Base-by-base conservation (phyloP, 2,888 invertebrate species). In the Athalia rosae region DNA sequence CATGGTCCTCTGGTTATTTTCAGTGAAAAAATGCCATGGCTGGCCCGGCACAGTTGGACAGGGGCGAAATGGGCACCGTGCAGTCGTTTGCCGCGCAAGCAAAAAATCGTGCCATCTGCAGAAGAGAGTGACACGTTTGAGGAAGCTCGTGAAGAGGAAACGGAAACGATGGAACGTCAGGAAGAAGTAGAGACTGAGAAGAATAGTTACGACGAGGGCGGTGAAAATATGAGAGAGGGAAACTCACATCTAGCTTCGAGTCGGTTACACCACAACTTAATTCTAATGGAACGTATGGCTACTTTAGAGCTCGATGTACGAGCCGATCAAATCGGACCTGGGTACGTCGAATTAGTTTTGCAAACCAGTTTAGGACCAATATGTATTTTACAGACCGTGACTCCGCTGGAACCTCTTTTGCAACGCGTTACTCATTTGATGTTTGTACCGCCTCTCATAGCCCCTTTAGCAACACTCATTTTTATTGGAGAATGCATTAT, bases 341-440 rank as follows among this genome's bases (percentile, higher is more conserved):
- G 94, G 0, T 94, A 95, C 83, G 97, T 97, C 0, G 93, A 95
- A 15, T 90, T 97, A 3, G 87, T 91, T 11, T 89, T 97, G 81
- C 84, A 92, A 0, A 93, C 93, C 0, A 87, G 91, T 0, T 87
- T 95, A 6, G 94, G 95, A 0, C 90, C 91, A 0, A 87, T 94
- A 77, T 91, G 94, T 67, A 93, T 95, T 43, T 88, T 95, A 0
- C 97, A 97, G 87, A 94, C 94, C 0, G 94, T 97, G 2, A 96
- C 95, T 0, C 97, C 97, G 0, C 83, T 95, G 4, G 94, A 94
- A 11, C 96, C 97, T 0, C 87, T 96, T 59, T 85, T 95, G 0
- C 97, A 97, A 87, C 92, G 92, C 81, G 94, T 97, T 0, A 92
- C 94, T 0, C 97, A 97, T 85, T 90, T 94, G n/a, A 92, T 97